These are phyloP conservation scores for Phyllotreta striolata DNA, from an alignment of 2,888 invertebrate genomes.

Conservation along the genomic window DNA sequence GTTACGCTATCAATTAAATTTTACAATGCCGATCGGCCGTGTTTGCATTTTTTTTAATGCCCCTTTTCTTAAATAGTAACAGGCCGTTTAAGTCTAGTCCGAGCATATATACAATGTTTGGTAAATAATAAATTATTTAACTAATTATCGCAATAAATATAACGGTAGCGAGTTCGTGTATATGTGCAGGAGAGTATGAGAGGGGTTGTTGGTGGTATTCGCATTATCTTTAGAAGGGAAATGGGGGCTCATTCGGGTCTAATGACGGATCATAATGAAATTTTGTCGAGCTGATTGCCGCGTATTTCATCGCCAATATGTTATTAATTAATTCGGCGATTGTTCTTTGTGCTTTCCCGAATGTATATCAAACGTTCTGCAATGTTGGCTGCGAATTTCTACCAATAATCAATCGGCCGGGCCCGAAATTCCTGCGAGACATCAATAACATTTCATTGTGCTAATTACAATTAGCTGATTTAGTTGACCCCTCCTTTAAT, in stretches of 20 bases:
- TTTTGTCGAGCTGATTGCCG: slow-evolving; percentile 42
- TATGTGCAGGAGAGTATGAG: no score
- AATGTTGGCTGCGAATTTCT: slow-evolving; percentile 51
- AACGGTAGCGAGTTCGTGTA: no score
- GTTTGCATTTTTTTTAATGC: no score
- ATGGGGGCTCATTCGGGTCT: slow-evolving; percentile 40
- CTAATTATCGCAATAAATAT: no score
- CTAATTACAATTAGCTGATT: slow-evolving; percentile 61
- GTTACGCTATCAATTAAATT: slow-evolving; percentile 46
- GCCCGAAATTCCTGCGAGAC: slow-evolving; percentile 57
- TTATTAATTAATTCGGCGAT: slow-evolving; percentile 53
- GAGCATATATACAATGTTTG: no score
- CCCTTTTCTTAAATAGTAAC: no score
- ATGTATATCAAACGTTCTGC: slow-evolving; percentile 53
- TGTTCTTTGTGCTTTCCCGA: slow-evolving; percentile 50
- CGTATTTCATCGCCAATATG: slow-evolving; percentile 49
- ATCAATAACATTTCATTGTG: slow-evolving; percentile 59
- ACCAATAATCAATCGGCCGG: slow-evolving; percentile 53
- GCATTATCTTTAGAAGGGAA: slow-evolving; percentile 36
- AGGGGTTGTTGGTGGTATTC: not conserved
- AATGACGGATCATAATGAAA: slow-evolving; percentile 43
- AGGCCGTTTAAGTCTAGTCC: no score
- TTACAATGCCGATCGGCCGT: slow-evolving; percentile 40
- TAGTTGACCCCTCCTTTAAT: slow-evolving; percentile 60
- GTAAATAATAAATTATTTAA: no score